Evolutionary conservation across 2,888 invertebrate genomes (phyloP), one percentile per base, ranked within the genome.

Genomic region (Macrophya annulata): DNA sequence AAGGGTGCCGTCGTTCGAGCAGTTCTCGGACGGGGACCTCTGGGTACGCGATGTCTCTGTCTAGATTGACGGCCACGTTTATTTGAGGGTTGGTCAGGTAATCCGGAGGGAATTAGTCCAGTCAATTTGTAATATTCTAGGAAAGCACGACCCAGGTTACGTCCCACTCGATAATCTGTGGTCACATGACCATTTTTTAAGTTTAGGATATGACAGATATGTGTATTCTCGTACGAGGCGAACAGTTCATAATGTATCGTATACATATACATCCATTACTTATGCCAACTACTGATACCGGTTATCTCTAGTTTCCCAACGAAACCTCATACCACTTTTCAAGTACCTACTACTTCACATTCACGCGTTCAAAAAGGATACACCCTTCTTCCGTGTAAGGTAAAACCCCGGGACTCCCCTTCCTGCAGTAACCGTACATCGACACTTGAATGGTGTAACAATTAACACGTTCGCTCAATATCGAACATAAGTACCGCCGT

Each of bases 301-400:
- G 45, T 40, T 6, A 51, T 76, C 45, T 17, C 15, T 25, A 43
- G 45, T 15, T 76, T 45, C 21, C 45, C n/a, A 3, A 81, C 72
- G 82, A 45, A 68, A 68, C 17, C 17, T 68, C 68, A 68, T 37
- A 68, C 68, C 68, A 17, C 68, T 68, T 37, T 68, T 68, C 37
- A 37, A 37, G 37, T 37, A 68, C 55, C n/a, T n/a, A 21, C 68
- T 37, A 37, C 68, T 68, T 37, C 17, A 68, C 31, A 37, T 37
- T 25, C 25, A 10, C 10, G 25, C 62, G 48, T 74, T 84, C 81
- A 5, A 84, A 93, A 96, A 97, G 97, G 97, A 98, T 98, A 99
- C 99, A 99, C 89, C 97, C 97, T 90, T 99, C 98, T 94, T 99
- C 99, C 62, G 97, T 99, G 92, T 99, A 99, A 51, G 98, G 97